Conservation (phyloP, 2,113 vertebrate species). For the Macaca mulatta region DNA sequence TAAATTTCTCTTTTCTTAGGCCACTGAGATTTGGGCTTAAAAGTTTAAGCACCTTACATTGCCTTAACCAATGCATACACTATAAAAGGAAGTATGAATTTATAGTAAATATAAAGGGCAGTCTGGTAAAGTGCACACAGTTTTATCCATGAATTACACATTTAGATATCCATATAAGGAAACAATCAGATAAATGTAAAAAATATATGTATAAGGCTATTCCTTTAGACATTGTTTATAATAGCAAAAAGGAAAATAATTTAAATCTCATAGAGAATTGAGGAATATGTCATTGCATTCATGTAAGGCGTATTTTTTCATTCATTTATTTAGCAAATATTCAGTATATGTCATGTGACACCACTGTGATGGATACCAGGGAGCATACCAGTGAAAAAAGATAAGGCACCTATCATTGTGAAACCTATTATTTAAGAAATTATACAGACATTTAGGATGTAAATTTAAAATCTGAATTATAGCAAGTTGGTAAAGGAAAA, state of each 20-base stretch:
- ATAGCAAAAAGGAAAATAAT: not conserved
- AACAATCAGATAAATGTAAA: not conserved
- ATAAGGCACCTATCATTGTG: not conserved
- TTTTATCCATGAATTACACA: not conserved
- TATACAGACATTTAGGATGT: not conserved
- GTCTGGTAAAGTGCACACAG: not conserved
- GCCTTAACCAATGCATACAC: not conserved
- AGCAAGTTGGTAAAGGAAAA: constrained; percentile 1
- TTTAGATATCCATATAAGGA: not conserved
- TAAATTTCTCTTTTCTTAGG: not conserved
- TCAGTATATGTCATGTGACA: not conserved
- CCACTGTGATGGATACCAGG: not conserved
- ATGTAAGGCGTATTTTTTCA: not conserved
- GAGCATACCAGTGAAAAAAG: not conserved
- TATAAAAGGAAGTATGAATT: not conserved
- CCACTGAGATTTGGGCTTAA: not conserved
- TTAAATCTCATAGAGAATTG: not conserved
- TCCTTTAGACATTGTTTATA: not conserved
- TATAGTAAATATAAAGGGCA: not conserved
- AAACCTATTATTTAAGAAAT: constrained; percentile 4
- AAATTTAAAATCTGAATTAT: constrained; percentile 33
- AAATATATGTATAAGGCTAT: not conserved
- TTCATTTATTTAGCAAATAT: not conserved
- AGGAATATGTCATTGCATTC: not conserved
- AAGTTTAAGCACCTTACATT: not conserved